These are phyloP conservation scores for Larimichthys crocea DNA, from an alignment of 2,113 vertebrate species.

Conservation along the genomic window DNA sequence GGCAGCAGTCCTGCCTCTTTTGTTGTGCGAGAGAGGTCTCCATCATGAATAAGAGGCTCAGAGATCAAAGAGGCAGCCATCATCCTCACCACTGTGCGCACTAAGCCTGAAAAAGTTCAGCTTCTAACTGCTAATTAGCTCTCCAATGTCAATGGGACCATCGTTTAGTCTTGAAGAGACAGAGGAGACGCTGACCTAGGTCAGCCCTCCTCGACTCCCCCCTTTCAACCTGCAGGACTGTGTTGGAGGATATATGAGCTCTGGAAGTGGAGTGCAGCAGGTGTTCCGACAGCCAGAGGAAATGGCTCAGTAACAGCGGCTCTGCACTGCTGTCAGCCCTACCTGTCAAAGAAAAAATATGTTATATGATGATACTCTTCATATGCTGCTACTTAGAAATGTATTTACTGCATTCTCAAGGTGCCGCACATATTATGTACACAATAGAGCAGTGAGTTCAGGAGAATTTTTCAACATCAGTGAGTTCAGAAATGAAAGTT, in stretches of 20 bases:
- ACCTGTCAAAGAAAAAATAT: neutral
- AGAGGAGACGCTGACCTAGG: conserved; percentile 54
- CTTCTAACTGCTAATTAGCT: conserved; percentile 70
- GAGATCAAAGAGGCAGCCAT: conserved; percentile 59
- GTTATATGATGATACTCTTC: neutral
- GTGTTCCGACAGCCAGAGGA: conserved; percentile 7
- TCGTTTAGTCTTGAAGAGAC: conserved; percentile 47
- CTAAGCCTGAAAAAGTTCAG: conserved; percentile 43
- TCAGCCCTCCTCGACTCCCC: conserved; percentile 14
- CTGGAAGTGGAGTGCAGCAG: conserved; percentile 24
- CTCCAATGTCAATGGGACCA: conserved; percentile 57
- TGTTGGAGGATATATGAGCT: conserved; percentile 5
- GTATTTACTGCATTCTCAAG: neutral
- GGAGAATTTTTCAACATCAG: too few species aligned
- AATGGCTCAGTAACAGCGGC: neutral
- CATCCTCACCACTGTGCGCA: conserved; percentile 24
- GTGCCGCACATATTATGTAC: too few species aligned
- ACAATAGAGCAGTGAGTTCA: neutral
- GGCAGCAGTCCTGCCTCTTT: conserved; percentile 21
- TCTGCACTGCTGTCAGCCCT: neutral
- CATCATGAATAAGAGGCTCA: conserved; percentile 46
- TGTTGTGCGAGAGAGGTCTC: conserved; percentile 50
- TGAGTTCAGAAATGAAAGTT: neutral
- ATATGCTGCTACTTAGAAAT: neutral
- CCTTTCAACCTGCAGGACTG: conserved; percentile 10